Evolutionary conservation across 2,797 vertebrate genomes (phyloP).

Genomic region (Allobates femoralis): DNA sequence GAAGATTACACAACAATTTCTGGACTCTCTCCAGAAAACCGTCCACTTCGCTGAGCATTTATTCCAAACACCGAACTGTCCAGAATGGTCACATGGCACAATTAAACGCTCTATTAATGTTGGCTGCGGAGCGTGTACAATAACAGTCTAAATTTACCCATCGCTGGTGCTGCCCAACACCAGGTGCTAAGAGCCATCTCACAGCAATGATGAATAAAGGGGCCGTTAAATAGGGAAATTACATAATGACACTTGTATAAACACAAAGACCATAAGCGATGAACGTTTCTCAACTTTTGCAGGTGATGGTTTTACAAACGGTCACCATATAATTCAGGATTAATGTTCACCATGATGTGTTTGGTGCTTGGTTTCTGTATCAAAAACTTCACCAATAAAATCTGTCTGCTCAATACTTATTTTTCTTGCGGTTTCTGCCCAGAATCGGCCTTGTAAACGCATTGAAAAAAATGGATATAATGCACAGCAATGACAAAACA

Average conservation of each 20-base stretch:
- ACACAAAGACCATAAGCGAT: background rate
- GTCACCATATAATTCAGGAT: background rate
- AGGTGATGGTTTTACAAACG: no score
- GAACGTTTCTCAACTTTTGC: background rate
- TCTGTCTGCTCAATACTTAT: no score
- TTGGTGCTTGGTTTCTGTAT: no score
- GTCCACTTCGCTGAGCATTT: conserved; percentile 18
- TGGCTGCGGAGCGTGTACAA: conserved; percentile 30
- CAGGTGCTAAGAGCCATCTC: conserved; percentile 11
- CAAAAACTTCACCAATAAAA: no score
- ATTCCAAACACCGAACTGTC: conserved; percentile 8
- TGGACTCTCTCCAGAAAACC: background rate
- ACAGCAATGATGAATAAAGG: background rate
- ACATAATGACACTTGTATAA: background rate
- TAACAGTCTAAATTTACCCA: conserved; percentile 21
- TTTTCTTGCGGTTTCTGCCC: no score
- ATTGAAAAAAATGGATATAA: no score
- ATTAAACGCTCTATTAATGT: conserved; percentile 36
- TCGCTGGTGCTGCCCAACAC: background rate
- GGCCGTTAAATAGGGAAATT: conserved; percentile 5
- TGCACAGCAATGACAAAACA: no score
- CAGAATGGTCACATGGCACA: conserved; percentile 17
- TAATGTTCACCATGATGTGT: background rate
- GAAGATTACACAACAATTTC: background rate
- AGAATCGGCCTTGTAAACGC: no score